A percentile compares a stretch with the other conserved stretches of the same genome.
Evolutionary conservation across 1,140 invertebrate genomes (phyloP).

Genomic region (Diachasmimorpha longicaudata): DNA sequence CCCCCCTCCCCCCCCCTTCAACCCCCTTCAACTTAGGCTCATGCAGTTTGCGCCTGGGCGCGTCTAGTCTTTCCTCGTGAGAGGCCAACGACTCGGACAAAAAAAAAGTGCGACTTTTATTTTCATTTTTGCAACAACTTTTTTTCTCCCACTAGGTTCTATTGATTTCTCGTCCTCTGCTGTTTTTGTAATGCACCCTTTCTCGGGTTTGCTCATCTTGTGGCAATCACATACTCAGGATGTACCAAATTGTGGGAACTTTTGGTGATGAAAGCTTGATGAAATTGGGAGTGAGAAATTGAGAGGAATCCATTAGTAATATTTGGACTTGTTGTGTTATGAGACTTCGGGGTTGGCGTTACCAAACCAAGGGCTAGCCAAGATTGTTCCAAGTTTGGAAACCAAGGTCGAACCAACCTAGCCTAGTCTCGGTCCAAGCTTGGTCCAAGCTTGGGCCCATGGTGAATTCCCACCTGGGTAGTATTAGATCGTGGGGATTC

Average conservation of each 20-base stretch:
- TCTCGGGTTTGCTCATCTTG: neutral
- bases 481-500: too few species aligned
- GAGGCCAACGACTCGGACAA: constrained; percentile 5
- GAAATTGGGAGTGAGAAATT: neutral
- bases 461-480: too few species aligned
- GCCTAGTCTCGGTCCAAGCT: too few species aligned
- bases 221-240: neutral
- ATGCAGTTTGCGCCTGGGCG: constrained; percentile 1
- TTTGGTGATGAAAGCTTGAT: neutral
- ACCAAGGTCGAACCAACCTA: too few species aligned
- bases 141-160: neutral
- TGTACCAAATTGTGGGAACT: neutral
- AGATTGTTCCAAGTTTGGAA: too few species aligned
- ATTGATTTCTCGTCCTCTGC: neutral
- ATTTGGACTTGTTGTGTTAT: neutral
- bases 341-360: too few species aligned
- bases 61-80: constrained; percentile 4
- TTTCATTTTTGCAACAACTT: neutral
- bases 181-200: neutral
- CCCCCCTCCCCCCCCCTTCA: neutral
- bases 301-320: neutral
- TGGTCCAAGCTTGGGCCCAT: too few species aligned
- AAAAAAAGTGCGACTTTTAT: neutral
- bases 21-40: constrained; percentile 5
- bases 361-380: too few species aligned